phyloP scores from a whole-genome alignment of 2,888 invertebrate genomes.

The Myathropa florea region DNA sequence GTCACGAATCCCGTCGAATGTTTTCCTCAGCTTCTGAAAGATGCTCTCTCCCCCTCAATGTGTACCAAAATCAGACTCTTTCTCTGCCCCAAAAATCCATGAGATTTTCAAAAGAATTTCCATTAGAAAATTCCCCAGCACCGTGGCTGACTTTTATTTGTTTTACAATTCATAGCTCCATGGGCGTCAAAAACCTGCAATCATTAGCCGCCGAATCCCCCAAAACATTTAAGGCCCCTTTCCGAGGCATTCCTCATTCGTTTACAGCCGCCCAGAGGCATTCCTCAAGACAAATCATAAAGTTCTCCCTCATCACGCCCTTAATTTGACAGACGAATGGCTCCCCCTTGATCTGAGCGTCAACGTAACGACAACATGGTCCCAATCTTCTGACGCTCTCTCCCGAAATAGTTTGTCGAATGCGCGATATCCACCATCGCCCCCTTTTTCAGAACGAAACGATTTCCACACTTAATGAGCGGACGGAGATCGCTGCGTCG shows the following conservation, averaged over 20 bases:
- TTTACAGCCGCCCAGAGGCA: background rate
- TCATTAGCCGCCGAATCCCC: background rate
- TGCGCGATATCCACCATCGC: background rate
- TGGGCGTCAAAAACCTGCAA: background rate
- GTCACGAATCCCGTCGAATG: no score
- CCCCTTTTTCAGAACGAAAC: slow-evolving; percentile 7
- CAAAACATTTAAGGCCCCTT: background rate
- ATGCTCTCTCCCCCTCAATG: no score
- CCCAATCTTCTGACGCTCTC: slow-evolving; percentile 53
- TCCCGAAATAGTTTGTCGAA: slow-evolving; percentile 34
- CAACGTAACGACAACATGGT: slow-evolving; percentile 34
- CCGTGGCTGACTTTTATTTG: background rate
- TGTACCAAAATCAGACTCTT: background rate
- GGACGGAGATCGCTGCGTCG: slow-evolving; percentile 33
- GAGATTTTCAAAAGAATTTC: background rate
- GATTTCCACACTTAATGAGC: slow-evolving; percentile 55
- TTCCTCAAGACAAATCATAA: background rate
- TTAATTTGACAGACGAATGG: background rate
- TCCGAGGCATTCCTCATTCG: background rate
- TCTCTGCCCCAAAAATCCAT: background rate
- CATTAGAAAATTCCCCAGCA: background rate
- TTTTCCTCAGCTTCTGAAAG: no score
- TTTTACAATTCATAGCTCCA: background rate
- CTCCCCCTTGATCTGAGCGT: slow-evolving; percentile 9
- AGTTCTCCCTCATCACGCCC: background rate